Base-by-base conservation (phyloP, 2,888 invertebrate species). In the Amphipyra tragopoginis region DNA sequence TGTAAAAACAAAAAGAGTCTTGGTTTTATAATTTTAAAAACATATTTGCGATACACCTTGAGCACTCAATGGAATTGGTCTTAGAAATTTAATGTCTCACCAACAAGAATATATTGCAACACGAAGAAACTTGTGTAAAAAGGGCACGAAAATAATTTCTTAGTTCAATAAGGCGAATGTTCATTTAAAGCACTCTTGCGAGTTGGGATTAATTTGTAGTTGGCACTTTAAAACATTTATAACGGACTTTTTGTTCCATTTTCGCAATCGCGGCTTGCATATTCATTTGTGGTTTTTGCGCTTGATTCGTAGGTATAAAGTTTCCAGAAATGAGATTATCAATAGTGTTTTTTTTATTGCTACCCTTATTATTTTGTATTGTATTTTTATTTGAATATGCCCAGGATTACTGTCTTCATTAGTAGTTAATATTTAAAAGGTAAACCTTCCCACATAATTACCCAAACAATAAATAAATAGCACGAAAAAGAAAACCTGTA, bases 131-230 rank as follows among this genome's bases (percentile, higher is more conserved):
- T 50, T 47, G 29, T 36, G 29, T 10, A n/a, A 57, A 56, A 29
- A 42, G 34, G 9, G 7, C 15, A 29, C 48, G 8, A 29, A 55
- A 58, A 53, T 45, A 39, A 44, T 33, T 50, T 3, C n/a, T 54
- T 39, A 43, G 15, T 49, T 43, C 13, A 44, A 53, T 55, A 54
- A 29, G 47, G 53, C 33, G 39, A 53, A 42, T 57, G 56, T 74
- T 44, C 6, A 52, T 49, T 51, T 51, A 45, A 43, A 66, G 38
- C 15, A 52, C 44, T 53, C 15, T 15, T 33, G 52, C 29, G 50
- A 33, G 39, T 62, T 66, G 48, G 77, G 79, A 83, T 85, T 84
- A 81, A 86, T 82, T 85, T 82, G 76, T 78, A 83, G 75, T 75
- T 77, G 47, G 51, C 64, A 75, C 60, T 78, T 80, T 79, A 70